Conservation (phyloP, 2,888 invertebrate genomes). For the Maniola hyperantus region DNA sequence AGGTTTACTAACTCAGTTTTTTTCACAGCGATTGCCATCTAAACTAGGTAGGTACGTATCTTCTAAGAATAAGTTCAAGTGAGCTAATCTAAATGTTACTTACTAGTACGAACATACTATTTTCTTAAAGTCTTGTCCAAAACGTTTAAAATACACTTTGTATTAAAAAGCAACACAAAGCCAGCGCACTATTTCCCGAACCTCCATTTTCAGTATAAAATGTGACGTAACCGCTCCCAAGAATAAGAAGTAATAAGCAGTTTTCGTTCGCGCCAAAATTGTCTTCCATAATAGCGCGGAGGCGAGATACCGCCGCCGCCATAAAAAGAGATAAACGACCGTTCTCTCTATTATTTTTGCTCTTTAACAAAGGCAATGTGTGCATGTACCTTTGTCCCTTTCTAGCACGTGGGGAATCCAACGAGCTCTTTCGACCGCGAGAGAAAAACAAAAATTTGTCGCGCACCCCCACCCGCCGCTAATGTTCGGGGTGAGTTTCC, state of each 20-base stretch:
- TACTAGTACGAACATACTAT: too few species aligned
- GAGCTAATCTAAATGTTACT: too few species aligned
- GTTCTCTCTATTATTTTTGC: constrained; percentile 82
- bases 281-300: constrained; percentile 80
- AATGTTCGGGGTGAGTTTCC: constrained; percentile 66
- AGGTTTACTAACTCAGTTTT: too few species aligned
- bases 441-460: constrained; percentile 80
- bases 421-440: constrained; percentile 59
- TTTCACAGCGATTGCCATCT: too few species aligned
- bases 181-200: constrained; percentile 34
- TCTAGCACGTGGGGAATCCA: constrained; percentile 50
- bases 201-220: constrained; percentile 44
- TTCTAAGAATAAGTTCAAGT: too few species aligned
- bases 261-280: constrained; percentile 83
- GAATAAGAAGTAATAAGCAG: constrained; percentile 82
- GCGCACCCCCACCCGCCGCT: constrained; percentile 66
- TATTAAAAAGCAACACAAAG: neutral
- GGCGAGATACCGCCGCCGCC: constrained; percentile 78
- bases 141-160: neutral
- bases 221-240: constrained; percentile 55
- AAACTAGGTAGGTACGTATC: too few species aligned
- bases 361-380: constrained; percentile 80
- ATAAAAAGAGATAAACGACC: constrained; percentile 83
- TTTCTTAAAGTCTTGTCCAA: neutral
- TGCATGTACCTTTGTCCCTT: constrained; percentile 76